These are phyloP conservation scores for Microcebus ravelobensis DNA, from an alignment of 2,113 vertebrate species.

Conservation along the genomic window DNA sequence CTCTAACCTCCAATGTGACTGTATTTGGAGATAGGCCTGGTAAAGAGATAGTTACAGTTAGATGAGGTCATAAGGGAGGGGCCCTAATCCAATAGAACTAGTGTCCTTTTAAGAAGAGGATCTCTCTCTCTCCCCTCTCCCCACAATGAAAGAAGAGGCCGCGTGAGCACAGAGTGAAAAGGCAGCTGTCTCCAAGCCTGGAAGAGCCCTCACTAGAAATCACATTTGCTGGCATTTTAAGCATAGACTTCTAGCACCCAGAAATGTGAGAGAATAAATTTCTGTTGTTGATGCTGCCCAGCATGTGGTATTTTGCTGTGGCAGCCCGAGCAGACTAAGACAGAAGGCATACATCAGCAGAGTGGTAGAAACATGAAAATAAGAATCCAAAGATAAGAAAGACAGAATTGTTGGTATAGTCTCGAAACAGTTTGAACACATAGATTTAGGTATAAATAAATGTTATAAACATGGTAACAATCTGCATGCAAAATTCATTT, in stretches of 20 bases:
- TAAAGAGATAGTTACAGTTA: not conserved
- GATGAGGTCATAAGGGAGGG: not conserved
- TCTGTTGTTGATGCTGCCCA: not conserved
- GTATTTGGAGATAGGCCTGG: not conserved
- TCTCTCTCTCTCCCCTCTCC: no score
- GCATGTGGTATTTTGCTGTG: not conserved
- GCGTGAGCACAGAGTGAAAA: not conserved
- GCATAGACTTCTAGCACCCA: not conserved
- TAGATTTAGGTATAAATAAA: slow-evolving; percentile 15
- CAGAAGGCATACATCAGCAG: not conserved
- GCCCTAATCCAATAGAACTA: not conserved
- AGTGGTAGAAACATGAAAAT: not conserved
- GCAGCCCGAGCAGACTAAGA: not conserved
- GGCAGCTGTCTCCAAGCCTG: not conserved
- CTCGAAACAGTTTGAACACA: not conserved
- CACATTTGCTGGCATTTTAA: not conserved
- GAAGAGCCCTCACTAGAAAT: not conserved
- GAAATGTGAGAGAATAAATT: not conserved
- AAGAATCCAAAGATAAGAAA: not conserved
- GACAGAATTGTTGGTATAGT: not conserved
- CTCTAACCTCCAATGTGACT: not conserved
- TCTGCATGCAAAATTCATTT: not conserved
- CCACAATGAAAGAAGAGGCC: not conserved
- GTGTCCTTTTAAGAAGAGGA: not conserved
- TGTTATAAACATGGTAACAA: not conserved